phyloP scores from a whole-genome alignment of 1,140 invertebrate species.

The Pygmarrhopalites habei region DNA sequence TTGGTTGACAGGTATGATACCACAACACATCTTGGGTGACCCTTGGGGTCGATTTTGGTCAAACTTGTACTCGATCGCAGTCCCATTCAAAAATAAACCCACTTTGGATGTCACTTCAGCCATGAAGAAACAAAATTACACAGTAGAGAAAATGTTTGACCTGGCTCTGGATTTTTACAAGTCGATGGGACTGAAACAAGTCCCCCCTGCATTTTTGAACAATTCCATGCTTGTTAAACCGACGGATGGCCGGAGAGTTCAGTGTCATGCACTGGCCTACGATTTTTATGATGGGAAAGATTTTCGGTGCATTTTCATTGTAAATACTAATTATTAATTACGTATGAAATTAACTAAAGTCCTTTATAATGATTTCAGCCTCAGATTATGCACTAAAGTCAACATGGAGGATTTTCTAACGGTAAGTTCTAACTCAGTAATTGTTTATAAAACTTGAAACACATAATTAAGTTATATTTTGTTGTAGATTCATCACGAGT shows the following conservation, averaged over 20 bases:
- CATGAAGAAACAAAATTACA: slow-evolving; percentile 60
- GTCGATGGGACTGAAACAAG: slow-evolving; percentile 45
- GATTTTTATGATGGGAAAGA: slow-evolving; percentile 79
- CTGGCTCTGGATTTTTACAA: slow-evolving; percentile 50
- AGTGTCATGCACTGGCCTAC: slow-evolving; percentile 50
- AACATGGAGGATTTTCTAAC: slow-evolving; percentile 39
- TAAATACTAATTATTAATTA: too few species aligned
- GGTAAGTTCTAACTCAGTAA: too few species aligned
- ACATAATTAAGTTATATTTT: too few species aligned
- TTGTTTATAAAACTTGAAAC: too few species aligned
- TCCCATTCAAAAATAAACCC: slow-evolving; percentile 78
- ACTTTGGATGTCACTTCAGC: slow-evolving; percentile 74
- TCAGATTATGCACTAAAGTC: slow-evolving; percentile 40
- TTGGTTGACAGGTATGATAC: slow-evolving; percentile 23
- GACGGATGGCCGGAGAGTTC: slow-evolving; percentile 43
- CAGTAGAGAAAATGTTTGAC: slow-evolving; percentile 45
- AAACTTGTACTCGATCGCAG: slow-evolving; percentile 73
- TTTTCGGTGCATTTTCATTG: slow-evolving; percentile 64
- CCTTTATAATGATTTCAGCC: too few species aligned
- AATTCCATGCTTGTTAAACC: slow-evolving; percentile 50
- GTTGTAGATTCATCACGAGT: slow-evolving; percentile 49
- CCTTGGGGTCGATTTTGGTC: slow-evolving; percentile 47
- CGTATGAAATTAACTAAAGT: background rate
- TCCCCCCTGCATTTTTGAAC: slow-evolving; percentile 48
- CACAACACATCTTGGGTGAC: slow-evolving; percentile 39